phyloP scores from a whole-genome alignment of 2,888 invertebrate species.

The Chalcosyrphus nemorum region DNA sequence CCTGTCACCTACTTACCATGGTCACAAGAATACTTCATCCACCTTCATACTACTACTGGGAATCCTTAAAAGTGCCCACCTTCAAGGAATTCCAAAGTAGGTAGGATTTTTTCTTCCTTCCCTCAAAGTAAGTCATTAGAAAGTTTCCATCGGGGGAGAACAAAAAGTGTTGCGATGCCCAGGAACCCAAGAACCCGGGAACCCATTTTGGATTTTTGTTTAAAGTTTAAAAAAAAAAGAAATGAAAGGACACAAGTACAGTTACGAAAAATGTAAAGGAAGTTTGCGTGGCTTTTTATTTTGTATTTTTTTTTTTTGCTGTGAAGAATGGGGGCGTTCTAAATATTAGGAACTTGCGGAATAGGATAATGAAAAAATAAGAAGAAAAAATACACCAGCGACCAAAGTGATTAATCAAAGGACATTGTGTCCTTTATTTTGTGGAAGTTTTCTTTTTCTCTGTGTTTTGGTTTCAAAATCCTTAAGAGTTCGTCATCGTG shows the following conservation, averaged over 20 bases:
- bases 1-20: conserved; percentile 58
- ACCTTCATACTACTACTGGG: conserved; percentile 27
- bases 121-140: conserved; percentile 58
- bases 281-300: conserved; percentile 22
- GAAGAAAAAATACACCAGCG: conserved; percentile 52
- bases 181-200: conserved; percentile 17
- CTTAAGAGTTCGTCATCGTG: conserved; percentile 59
- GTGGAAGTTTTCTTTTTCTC: conserved; percentile 37
- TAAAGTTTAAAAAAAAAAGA: conserved; percentile 32
- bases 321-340: conserved; percentile 35
- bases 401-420: conserved; percentile 72
- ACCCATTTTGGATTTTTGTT: conserved; percentile 68
- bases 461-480: conserved; percentile 22
- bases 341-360: conserved; percentile 46
- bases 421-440: conserved; percentile 71
- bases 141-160: conserved; percentile 47
- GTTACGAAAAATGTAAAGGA: conserved; percentile 33
- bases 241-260: conserved; percentile 36
- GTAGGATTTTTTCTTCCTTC: conserved; percentile 38
- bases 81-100: conserved; percentile 48
- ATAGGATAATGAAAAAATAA: conserved; percentile 63
- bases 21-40: conserved; percentile 43
- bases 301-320: conserved; percentile 4
- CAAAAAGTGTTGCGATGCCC: conserved; percentile 68
- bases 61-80: conserved; percentile 61